phyloP scores from a whole-genome alignment of 2,888 invertebrate genomes.

The Chouioia cunea region DNA sequence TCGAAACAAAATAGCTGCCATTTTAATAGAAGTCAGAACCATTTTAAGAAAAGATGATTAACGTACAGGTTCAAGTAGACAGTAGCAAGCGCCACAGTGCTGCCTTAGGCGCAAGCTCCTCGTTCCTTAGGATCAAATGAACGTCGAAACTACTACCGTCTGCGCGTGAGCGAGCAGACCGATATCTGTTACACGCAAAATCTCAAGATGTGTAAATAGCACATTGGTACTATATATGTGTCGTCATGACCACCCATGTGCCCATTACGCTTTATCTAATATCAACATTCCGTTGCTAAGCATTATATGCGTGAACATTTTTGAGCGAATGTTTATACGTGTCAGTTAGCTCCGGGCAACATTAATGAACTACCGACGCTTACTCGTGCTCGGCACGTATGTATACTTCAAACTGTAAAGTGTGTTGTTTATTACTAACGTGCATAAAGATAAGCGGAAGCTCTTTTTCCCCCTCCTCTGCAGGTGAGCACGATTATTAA shows the following conservation, averaged over 20 bases:
- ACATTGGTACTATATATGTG: not conserved
- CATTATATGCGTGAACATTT: constrained; percentile 35
- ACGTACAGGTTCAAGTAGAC: too few species aligned
- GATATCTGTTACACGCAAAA: constrained; percentile 35
- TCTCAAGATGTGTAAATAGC: constrained; percentile 38
- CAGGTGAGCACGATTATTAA: constrained; percentile 16
- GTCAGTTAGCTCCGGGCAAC: constrained; percentile 26
- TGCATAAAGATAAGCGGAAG: constrained; percentile 7
- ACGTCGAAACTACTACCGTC: not conserved
- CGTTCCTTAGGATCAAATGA: constrained; percentile 9
- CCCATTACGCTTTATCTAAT: constrained; percentile 45
- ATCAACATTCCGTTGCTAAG: constrained; percentile 52
- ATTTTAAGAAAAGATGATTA: too few species aligned
- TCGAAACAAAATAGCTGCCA: too few species aligned
- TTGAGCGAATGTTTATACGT: constrained; percentile 14
- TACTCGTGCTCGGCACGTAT: not conserved
- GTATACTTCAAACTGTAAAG: constrained; percentile 28
- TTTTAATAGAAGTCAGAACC: too few species aligned
- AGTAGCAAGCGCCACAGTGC: too few species aligned
- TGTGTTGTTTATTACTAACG: constrained; percentile 24
- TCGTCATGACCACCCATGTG: constrained; percentile 38
- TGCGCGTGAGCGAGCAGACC: constrained; percentile 44
- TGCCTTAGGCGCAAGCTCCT: not conserved
- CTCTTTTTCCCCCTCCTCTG: too few species aligned
- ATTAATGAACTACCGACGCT: constrained; percentile 27